Evolutionary conservation across 2,888 invertebrate genomes (phyloP).

Genomic region (Cryptosula pallasiana): DNA sequence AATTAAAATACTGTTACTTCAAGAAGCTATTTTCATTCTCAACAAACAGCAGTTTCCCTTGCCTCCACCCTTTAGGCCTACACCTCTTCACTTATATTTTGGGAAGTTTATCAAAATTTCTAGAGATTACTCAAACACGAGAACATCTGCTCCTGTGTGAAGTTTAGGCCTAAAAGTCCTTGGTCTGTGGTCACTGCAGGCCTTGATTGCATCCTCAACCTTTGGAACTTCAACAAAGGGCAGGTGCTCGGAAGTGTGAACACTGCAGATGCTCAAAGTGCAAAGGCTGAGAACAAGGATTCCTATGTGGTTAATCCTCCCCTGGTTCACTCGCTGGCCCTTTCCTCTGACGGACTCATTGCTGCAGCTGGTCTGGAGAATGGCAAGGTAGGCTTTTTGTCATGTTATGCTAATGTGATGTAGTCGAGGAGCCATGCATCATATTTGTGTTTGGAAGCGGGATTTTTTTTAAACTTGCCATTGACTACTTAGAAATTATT

Average conservation of each 20-base stretch:
- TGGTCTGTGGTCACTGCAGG: not conserved
- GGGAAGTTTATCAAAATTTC: too few species aligned
- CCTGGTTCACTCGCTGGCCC: not conserved
- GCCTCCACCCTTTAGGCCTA: too few species aligned
- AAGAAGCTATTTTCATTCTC: too few species aligned
- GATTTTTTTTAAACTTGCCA: too few species aligned
- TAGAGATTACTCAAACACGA: not conserved
- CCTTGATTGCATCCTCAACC: not conserved
- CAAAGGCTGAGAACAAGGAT: not conserved
- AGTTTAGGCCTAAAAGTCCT: constrained; percentile 12
- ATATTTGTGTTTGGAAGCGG: too few species aligned
- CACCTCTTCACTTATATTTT: too few species aligned
- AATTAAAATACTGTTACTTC: too few species aligned
- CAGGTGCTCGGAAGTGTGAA: not conserved
- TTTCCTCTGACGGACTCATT: constrained; percentile 4
- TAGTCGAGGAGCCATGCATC: too few species aligned
- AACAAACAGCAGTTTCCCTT: too few species aligned
- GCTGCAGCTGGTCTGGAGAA: constrained; percentile 9
- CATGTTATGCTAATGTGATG: too few species aligned
- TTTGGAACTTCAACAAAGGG: constrained; percentile 17
- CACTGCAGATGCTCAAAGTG: not conserved
- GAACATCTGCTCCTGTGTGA: constrained; percentile 6
- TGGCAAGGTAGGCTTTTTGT: constrained; percentile 19
- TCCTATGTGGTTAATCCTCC: constrained; percentile 20
- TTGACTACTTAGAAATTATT: too few species aligned